Base-by-base conservation (phyloP, 2,888 invertebrate genomes). In the Eilema depressum region DNA sequence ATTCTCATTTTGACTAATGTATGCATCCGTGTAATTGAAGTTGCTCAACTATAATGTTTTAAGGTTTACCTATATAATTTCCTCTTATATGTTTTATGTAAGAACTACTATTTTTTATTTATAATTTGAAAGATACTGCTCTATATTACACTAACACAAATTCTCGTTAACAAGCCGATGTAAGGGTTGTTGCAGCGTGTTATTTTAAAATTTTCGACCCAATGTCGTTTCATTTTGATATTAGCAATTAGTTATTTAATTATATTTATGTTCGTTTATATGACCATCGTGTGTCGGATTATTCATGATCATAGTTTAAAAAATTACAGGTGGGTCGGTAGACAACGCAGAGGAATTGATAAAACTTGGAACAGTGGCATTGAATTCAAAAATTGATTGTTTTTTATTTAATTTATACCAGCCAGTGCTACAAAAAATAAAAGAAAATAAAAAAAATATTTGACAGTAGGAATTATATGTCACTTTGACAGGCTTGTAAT, bases 141-240 rank as follows among this genome's bases (percentile, higher is more conserved):
- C 85, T 86, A 81, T 87, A 84, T 85, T 89, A 94, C 94, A 94
- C 93, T 88, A 92, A 94, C 95, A 95, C 95, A 95, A 95, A 95
- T 95, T 94, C 95, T 89, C 91, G 86, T 93, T 82, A 90, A 92
- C 94, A 93, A 92, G 91, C 83, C 86, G 85, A 86, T 83, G 83
- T 85, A 82, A 70, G 74, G 80, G 83, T 86, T 81, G 82, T 86
- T 87, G 80, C 79, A 78, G 75, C 71, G 75, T 81, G 86, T 84
- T 78, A 70, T 85, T 84, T 81, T 75, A 20, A 30, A 41, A 25
- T 23, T 71, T 72, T 69, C 66, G 75, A 79, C 85, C 83, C 75
- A 77, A 81, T 81, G 80, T 85, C 85, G 83, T 86, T 81, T 86
- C 85, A 82, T 87, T 66, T 84, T 85, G 63, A 74, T 73, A 69